These are phyloP conservation scores for Polymixis flavicincta DNA, from an alignment of 2,888 invertebrate genomes.

Conservation along the genomic window DNA sequence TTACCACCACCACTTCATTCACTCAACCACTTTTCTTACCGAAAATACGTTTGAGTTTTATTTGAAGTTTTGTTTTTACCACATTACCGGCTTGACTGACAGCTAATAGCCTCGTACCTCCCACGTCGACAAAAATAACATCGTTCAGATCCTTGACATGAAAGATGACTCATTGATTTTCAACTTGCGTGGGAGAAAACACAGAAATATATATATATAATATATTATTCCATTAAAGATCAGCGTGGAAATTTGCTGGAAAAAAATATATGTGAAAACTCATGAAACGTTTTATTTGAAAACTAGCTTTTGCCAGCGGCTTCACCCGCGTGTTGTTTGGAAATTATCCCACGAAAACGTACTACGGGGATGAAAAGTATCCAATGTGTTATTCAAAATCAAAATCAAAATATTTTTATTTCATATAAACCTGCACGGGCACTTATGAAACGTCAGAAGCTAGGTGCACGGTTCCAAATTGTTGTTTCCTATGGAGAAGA, in stretches of 20 bases:
- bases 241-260: neutral
- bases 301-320: neutral
- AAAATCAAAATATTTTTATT: no score
- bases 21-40: no score
- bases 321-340: no score
- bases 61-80: neutral
- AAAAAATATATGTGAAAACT: neutral
- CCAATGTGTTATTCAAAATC: no score
- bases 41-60: neutral
- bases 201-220: no score
- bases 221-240: conserved; percentile 9
- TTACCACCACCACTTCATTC: no score
- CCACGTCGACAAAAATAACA: conserved; percentile 22
- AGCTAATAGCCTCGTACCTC: neutral
- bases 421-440: no score
- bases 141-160: conserved; percentile 1
- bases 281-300: neutral
- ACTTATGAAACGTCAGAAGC: no score
- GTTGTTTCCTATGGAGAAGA: no score
- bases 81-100: neutral
- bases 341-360: no score
- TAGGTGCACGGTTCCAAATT: no score
- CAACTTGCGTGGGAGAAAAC: neutral
- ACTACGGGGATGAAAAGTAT: no score
- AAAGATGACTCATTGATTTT: conserved; percentile 22